Conservation (phyloP, 2,113 vertebrate species). For the Entomyzon cyanotis region DNA sequence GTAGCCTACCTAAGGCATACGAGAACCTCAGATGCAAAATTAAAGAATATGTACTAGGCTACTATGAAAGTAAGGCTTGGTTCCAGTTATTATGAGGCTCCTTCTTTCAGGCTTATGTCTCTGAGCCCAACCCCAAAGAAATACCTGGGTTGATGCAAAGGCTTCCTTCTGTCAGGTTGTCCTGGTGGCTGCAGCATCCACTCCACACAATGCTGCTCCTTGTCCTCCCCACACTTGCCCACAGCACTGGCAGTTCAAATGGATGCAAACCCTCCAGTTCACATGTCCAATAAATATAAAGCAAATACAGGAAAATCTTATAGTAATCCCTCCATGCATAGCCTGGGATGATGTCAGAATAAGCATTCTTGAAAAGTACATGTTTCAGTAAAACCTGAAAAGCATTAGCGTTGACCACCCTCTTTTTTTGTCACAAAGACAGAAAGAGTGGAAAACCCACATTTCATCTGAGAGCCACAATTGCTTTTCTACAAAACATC, state of each 20-base stretch:
- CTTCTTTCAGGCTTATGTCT: background rate
- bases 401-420: background rate
- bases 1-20: background rate
- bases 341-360: background rate
- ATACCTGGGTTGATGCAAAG: background rate
- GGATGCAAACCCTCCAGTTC: background rate
- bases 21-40: background rate
- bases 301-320: background rate
- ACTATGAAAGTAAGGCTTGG: background rate
- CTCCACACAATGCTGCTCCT: accelerated
- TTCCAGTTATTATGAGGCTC: background rate
- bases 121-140: background rate
- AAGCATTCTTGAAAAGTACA: background rate
- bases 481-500: background rate
- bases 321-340: background rate
- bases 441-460: background rate
- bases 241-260: background rate
- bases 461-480: background rate
- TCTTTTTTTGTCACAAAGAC: background rate
- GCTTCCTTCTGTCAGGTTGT: background rate
- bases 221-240: background rate
- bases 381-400: background rate
- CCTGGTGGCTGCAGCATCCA: background rate
- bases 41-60: background rate
- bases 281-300: background rate